These are phyloP conservation scores for Maniola jurtina DNA, from an alignment of 1,140 invertebrate genomes.

Conservation along the genomic window DNA sequence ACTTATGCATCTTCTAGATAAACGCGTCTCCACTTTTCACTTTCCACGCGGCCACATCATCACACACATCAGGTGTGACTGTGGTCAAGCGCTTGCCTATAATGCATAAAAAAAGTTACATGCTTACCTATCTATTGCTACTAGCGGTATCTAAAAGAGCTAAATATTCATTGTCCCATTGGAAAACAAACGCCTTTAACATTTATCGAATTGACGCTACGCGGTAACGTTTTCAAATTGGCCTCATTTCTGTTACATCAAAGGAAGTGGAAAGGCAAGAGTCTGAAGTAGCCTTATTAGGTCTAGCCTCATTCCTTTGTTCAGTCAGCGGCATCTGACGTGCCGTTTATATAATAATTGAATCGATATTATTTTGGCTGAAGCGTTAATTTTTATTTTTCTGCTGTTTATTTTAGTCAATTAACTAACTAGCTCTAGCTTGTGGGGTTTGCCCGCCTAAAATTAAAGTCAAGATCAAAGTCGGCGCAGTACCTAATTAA, in stretches of 20 bases:
- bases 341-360: constrained; percentile 1
- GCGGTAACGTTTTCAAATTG: constrained; percentile 10
- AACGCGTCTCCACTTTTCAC: too few species aligned
- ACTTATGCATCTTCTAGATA: too few species aligned
- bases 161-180: neutral
- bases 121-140: neutral
- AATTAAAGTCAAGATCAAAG: too few species aligned
- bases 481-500: too few species aligned
- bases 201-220: neutral
- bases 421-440: too few species aligned
- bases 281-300: constrained; percentile 10
- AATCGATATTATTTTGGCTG: neutral
- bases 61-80: too few species aligned
- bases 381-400: neutral
- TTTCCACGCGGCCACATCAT: too few species aligned
- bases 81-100: too few species aligned
- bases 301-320: constrained; percentile 13
- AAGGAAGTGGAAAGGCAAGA: constrained; percentile 8
- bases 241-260: constrained; percentile 9
- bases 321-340: constrained; percentile 1
- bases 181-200: neutral
- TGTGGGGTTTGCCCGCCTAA: too few species aligned
- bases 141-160: too few species aligned
- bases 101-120: too few species aligned
- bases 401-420: neutral